phyloP scores from a whole-genome alignment of 1,140 invertebrate species.

The Tetranychus cinnabarinus region DNA sequence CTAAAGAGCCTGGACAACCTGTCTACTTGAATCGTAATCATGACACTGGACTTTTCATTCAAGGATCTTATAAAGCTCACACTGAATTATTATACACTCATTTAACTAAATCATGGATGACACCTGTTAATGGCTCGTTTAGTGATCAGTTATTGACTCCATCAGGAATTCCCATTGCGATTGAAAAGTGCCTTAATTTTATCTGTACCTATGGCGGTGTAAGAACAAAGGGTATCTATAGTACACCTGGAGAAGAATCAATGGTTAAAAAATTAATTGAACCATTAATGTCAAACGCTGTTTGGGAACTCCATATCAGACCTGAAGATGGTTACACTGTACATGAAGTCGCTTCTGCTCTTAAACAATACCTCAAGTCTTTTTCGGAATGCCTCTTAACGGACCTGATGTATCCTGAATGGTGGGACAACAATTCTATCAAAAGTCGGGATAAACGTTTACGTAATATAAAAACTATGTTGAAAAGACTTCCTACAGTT shows the following conservation, averaged over 20 bases:
- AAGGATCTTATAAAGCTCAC: not conserved
- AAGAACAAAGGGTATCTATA: conserved; percentile 2
- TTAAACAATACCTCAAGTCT: conserved; percentile 5
- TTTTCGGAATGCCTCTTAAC: conserved; percentile 10
- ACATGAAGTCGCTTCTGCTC: conserved; percentile 2
- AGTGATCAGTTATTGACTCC: conserved; percentile 10
- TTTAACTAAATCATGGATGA: conserved; percentile 1
- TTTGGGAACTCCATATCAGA: not conserved
- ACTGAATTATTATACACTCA: not conserved
- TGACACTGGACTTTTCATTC: not conserved
- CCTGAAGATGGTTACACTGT: not conserved
- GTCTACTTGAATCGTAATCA: not conserved
- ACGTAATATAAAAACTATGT: no score
- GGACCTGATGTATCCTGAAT: not conserved
- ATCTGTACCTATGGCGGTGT: conserved; percentile 6
- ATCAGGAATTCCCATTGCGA: conserved; percentile 8
- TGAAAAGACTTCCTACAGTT: no score
- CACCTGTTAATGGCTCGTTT: not conserved
- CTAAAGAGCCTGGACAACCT: not conserved
- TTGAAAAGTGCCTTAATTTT: conserved; percentile 12
- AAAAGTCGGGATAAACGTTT: no score
- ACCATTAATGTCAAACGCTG: not conserved
- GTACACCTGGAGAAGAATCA: not conserved
- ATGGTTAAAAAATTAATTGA: not conserved
- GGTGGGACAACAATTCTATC: no score